A percentile compares a stretch with the other conserved stretches of the same genome.
Conservation (phyloP, 2,113 vertebrate species). For the Rhegmatorhina hoffmannsi region DNA sequence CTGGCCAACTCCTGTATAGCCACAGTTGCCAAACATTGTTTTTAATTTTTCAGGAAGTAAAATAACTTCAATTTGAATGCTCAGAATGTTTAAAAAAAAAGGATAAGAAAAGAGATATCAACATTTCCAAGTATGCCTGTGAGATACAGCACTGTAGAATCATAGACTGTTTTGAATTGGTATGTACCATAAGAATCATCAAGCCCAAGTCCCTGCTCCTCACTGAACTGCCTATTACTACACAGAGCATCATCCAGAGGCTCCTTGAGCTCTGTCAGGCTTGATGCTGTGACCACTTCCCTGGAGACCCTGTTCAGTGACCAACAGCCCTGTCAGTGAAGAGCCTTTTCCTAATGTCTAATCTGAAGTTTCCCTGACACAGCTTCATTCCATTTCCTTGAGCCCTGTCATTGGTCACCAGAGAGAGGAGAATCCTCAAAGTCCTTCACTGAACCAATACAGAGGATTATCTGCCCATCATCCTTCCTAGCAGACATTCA, state of each 20-base stretch:
- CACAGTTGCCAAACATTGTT: not conserved
- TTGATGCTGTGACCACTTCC: not conserved
- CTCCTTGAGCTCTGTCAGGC: not conserved
- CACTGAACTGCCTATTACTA: not conserved
- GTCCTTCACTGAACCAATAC: not conserved
- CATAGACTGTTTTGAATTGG: not conserved
- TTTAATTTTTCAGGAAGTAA: not conserved
- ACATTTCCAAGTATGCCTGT: not conserved
- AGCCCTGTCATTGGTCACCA: not conserved
- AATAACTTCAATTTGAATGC: not conserved
- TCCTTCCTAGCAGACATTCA: not conserved
- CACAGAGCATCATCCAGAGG: rapidly evolving
- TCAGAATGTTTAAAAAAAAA: not conserved
- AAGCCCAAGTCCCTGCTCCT: not conserved
- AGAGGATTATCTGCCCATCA: not conserved
- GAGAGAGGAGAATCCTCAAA: not conserved
- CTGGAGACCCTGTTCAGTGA: not conserved
- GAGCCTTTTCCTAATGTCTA: not conserved
- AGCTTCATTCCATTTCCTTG: not conserved
- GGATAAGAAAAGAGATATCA: not conserved
- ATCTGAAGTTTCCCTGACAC: rapidly evolving
- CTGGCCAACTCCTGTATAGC: not conserved
- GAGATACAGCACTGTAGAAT: not conserved
- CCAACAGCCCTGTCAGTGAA: not conserved
- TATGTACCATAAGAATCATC: not conserved